Conservation (phyloP, 2,113 vertebrate genomes). For the Notarius lentiginosus region DNA sequence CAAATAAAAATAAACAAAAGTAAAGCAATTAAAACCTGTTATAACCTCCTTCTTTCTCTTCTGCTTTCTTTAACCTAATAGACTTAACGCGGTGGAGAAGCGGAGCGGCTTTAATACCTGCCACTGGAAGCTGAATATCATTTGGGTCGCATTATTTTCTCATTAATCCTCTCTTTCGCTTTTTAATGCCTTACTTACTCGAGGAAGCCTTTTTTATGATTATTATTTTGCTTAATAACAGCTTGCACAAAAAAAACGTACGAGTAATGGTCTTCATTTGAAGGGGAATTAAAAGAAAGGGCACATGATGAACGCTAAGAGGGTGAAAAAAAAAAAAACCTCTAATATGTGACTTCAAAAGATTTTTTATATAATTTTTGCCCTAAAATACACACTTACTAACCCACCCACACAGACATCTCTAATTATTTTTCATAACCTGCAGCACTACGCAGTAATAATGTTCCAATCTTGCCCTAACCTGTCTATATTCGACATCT, state of each 20-base stretch:
- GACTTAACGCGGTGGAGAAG: slow-evolving; percentile 65
- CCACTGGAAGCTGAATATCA: slow-evolving; percentile 59
- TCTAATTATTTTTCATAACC: slow-evolving; percentile 84
- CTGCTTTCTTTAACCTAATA: slow-evolving; percentile 69
- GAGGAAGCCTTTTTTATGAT: slow-evolving; percentile 17
- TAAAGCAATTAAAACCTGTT: slow-evolving; percentile 67
- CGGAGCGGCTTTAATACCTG: slow-evolving; percentile 62
- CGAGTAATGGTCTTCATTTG: slow-evolving; percentile 77
- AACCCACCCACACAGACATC: slow-evolving; percentile 54
- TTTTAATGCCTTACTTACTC: slow-evolving; percentile 66
- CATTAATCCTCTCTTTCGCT: slow-evolving; percentile 73
- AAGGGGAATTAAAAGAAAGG: slow-evolving; percentile 73
- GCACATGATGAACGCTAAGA: slow-evolving; percentile 68
- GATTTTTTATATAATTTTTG: slow-evolving; percentile 42
- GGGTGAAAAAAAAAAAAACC: slow-evolving; percentile 48
- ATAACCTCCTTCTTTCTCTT: slow-evolving; percentile 72
- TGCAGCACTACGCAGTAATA: slow-evolving; percentile 77
- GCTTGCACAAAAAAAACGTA: slow-evolving; percentile 52
- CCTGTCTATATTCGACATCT: slow-evolving; percentile 67
- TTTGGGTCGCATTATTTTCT: slow-evolving; percentile 65
- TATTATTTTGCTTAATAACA: slow-evolving; percentile 62
- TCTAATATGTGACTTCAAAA: slow-evolving; percentile 74
- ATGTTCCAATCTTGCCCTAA: slow-evolving; percentile 67
- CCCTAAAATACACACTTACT: slow-evolving; percentile 17
- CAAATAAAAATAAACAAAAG: slow-evolving; percentile 62